Percentiles rank a stretch among this genome's conserved stretches.
phyloP scores from a whole-genome alignment of 2,888 invertebrate species.

The Hemithea aestivaria region DNA sequence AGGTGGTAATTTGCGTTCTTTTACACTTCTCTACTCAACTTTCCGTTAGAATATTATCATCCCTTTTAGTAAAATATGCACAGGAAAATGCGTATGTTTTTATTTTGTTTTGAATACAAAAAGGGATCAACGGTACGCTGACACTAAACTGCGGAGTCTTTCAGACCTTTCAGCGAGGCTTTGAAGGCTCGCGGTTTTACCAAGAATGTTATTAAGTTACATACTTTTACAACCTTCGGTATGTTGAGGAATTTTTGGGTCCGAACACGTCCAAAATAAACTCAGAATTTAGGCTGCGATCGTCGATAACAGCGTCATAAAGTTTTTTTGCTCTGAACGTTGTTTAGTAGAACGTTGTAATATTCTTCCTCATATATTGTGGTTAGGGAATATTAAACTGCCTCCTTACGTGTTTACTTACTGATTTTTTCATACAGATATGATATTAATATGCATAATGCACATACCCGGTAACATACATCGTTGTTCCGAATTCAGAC shows the following conservation, averaged over 20 bases:
- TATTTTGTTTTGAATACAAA: conserved; percentile 15
- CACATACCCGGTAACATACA: too few species aligned
- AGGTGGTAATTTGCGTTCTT: conserved; percentile 13
- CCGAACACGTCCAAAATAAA: conserved; percentile 28
- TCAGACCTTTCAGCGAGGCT: conserved; percentile 30
- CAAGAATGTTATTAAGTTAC: conserved; percentile 43
- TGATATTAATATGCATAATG: too few species aligned
- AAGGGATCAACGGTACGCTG: conserved; percentile 33
- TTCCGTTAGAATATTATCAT: neutral
- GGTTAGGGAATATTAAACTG: neutral
- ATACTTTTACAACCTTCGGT: conserved; percentile 41
- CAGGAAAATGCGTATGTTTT: conserved; percentile 11
- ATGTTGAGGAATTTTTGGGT: conserved; percentile 37
- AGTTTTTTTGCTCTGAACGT: conserved; percentile 6
- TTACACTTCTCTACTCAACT: conserved; percentile 1
- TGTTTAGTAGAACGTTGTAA: too few species aligned
- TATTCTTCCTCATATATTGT: conserved; percentile 5
- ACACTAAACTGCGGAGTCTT: conserved; percentile 34
- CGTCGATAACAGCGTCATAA: conserved; percentile 8
- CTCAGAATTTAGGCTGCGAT: conserved; percentile 19
- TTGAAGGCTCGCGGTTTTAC: conserved; percentile 33
- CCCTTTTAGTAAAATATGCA: neutral
- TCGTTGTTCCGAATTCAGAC: too few species aligned
- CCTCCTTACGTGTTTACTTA: too few species aligned
- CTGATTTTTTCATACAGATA: too few species aligned